A percentile compares a stretch with the other conserved stretches of the same genome.
phyloP scores from a whole-genome alignment of 2,113 vertebrate genomes.

The Salvelinus sp. region DNA sequence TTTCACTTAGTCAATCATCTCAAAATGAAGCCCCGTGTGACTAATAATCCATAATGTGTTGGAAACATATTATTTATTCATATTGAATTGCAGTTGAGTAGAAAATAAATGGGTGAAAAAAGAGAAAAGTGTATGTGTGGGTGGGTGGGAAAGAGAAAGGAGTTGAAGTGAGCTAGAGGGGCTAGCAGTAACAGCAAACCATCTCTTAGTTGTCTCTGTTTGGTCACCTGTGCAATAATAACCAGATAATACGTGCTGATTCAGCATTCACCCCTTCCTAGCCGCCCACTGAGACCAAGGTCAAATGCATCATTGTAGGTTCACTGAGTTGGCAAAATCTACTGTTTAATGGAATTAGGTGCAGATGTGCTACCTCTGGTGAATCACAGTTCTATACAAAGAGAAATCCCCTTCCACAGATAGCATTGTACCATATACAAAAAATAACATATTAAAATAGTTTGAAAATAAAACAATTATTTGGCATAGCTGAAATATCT shows the following conservation, averaged over 20 bases:
- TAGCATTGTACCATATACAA: neutral
- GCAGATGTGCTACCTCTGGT: slow-evolving; percentile 41
- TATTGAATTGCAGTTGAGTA: slow-evolving; percentile 49
- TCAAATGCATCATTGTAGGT: slow-evolving; percentile 66
- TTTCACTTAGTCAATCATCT: slow-evolving; percentile 40
- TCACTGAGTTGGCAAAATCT: slow-evolving; percentile 69
- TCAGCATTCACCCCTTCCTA: slow-evolving; percentile 5
- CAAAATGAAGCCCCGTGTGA: slow-evolving; percentile 60
- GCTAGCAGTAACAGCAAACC: neutral
- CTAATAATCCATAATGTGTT: slow-evolving; percentile 60
- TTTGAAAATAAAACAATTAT: too few species aligned
- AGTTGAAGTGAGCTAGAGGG: slow-evolving; percentile 12
- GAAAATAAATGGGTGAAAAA: slow-evolving; percentile 34
- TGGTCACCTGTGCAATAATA: neutral
- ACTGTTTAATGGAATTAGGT: slow-evolving; percentile 67
- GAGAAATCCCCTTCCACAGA: slow-evolving; percentile 23
- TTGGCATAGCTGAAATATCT: neutral
- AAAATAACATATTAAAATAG: neutral
- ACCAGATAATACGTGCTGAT: slow-evolving; percentile 21
- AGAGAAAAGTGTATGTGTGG: too few species aligned
- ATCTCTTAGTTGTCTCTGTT: neutral
- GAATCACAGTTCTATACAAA: slow-evolving; percentile 40
- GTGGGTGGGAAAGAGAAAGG: neutral
- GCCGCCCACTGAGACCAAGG: slow-evolving; percentile 48
- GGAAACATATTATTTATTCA: slow-evolving; percentile 57